These are phyloP conservation scores for Hydraecia micacea DNA, from an alignment of 2,888 invertebrate species.

Conservation along the genomic window DNA sequence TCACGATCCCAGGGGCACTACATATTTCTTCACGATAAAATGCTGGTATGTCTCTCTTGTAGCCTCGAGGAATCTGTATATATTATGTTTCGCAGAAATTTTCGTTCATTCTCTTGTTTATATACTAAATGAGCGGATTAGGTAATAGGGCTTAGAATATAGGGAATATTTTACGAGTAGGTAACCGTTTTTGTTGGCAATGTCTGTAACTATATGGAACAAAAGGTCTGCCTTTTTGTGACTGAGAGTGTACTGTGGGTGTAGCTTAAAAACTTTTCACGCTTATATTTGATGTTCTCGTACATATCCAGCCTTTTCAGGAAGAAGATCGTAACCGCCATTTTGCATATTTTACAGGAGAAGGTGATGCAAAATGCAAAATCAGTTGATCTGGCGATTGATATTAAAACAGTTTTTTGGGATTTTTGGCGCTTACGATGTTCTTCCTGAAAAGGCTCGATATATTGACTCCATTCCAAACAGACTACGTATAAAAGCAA, in stretches of 20 bases:
- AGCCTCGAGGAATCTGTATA: conserved; percentile 45
- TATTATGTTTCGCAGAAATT: conserved; percentile 17
- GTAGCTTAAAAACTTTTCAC: neutral
- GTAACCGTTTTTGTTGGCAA: neutral
- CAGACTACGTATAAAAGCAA: too few species aligned
- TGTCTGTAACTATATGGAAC: neutral
- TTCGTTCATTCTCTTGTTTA: conserved; percentile 22
- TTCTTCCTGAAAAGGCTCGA: too few species aligned
- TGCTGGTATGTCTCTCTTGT: conserved; percentile 38
- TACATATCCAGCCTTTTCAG: too few species aligned
- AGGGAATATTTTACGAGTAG: neutral
- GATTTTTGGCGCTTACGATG: too few species aligned
- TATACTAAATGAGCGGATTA: conserved; percentile 10
- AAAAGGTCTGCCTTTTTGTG: neutral
- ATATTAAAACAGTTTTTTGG: too few species aligned
- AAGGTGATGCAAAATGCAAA: too few species aligned
- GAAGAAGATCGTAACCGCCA: too few species aligned
- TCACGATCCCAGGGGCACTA: conserved; percentile 43
- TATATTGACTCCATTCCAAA: too few species aligned
- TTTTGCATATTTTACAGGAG: too few species aligned
- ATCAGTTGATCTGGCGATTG: too few species aligned
- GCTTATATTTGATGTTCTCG: neutral
- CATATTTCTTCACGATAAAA: conserved; percentile 58
- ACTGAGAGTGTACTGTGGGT: neutral
- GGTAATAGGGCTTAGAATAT: neutral